These are phyloP conservation scores for Lacanobia oleracea DNA, from an alignment of 2,888 invertebrate species.

Conservation along the genomic window DNA sequence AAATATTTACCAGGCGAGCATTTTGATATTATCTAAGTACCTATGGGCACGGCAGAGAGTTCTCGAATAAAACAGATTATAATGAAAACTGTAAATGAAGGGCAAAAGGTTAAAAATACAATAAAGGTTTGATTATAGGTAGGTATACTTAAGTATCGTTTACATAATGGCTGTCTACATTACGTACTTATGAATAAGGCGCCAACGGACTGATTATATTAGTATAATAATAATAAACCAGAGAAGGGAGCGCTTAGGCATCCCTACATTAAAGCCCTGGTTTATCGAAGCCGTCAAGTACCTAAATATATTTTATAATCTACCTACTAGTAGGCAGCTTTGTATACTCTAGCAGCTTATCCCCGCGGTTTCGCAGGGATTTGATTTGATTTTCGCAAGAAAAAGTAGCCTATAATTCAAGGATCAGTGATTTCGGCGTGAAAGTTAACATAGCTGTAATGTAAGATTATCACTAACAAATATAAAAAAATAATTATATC, in stretches of 20 bases:
- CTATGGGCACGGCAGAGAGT: background rate
- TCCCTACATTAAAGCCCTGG: background rate
- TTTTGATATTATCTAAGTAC: background rate
- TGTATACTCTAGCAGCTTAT: too few species aligned
- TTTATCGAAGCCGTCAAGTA: too few species aligned
- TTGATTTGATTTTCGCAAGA: too few species aligned
- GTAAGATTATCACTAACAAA: too few species aligned
- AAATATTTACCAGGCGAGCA: background rate
- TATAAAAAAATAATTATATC: background rate
- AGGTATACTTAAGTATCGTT: slow-evolving; percentile 9
- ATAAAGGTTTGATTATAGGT: slow-evolving; percentile 18
- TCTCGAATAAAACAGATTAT: slow-evolving; percentile 5
- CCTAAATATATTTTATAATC: too few species aligned
- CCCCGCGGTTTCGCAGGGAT: too few species aligned
- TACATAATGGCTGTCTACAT: slow-evolving; percentile 31
- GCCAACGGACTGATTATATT: background rate
- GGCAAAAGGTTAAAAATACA: slow-evolving; percentile 30
- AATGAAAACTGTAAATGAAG: slow-evolving; percentile 8
- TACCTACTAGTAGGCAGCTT: too few species aligned
- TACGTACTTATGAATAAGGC: slow-evolving; percentile 14
- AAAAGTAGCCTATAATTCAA: too few species aligned
- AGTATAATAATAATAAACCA: background rate
- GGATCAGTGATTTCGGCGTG: too few species aligned
- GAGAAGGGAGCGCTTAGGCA: too few species aligned
- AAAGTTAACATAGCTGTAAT: too few species aligned